A percentile compares a stretch with the other conserved stretches of the same genome.
Evolutionary conservation across 2,797 vertebrate species (phyloP).

Genomic region (Hypotaenidia okinawae): DNA sequence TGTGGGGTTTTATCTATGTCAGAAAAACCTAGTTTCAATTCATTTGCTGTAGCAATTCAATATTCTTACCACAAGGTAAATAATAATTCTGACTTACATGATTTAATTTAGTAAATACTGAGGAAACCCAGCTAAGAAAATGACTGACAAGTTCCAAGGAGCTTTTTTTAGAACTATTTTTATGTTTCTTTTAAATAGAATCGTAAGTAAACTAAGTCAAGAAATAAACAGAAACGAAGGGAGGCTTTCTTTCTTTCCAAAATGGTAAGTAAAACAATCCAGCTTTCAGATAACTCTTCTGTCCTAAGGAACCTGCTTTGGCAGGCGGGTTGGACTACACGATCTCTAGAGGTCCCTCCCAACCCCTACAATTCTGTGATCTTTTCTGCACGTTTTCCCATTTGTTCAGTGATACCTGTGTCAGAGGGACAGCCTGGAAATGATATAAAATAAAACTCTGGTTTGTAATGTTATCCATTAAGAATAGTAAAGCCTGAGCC

Average conservation of each 20-base stretch:
- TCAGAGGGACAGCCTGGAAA: background rate
- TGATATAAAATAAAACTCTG: background rate
- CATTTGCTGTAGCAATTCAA: background rate
- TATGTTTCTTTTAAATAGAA: conserved; percentile 73
- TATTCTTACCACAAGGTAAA: background rate
- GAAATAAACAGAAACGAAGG: conserved; percentile 91
- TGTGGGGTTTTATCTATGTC: background rate
- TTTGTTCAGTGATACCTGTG: background rate
- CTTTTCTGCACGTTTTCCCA: background rate
- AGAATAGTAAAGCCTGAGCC: background rate
- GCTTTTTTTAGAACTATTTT: background rate
- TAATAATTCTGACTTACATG: background rate
- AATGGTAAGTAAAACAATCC: conserved; percentile 76
- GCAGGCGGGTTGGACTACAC: too few relatives aligned
- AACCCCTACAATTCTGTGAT: too few relatives aligned
- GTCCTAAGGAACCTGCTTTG: too few relatives aligned
- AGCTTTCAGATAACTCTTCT: background rate
- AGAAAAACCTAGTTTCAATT: background rate
- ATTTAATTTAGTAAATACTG: background rate
- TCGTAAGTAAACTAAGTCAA: conserved; percentile 87
- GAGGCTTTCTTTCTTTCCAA: conserved; percentile 80
- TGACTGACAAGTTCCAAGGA: background rate
- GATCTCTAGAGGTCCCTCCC: too few relatives aligned
- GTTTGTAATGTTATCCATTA: background rate
- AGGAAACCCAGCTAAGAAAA: background rate